Conservation (phyloP, 2,888 invertebrate species). For the Drosophila mettleri region DNA sequence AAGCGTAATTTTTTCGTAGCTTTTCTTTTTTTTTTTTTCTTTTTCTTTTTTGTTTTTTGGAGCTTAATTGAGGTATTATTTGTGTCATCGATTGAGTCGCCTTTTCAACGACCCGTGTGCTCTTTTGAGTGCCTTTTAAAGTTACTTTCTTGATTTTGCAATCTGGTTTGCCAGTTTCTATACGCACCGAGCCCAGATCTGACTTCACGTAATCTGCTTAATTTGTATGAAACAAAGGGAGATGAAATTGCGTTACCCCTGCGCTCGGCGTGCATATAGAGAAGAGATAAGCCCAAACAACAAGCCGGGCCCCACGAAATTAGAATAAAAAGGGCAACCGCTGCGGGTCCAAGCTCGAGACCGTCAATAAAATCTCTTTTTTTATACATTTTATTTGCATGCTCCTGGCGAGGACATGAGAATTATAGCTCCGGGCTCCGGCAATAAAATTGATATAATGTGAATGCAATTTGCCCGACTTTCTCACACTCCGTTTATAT, state of each 20-base stretch:
- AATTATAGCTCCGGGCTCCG: constrained; percentile 38
- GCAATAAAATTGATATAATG: constrained; percentile 73
- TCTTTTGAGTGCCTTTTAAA: constrained; percentile 13
- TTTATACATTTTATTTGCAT: constrained; percentile 62
- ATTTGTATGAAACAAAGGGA: constrained; percentile 60
- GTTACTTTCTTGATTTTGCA: constrained; percentile 18
- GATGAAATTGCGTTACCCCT: constrained; percentile 10
- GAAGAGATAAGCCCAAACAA: constrained; percentile 49
- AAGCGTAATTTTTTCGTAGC: constrained; percentile 11
- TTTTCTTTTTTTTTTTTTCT: neutral
- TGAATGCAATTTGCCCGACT: constrained; percentile 55
- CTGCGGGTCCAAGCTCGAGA: constrained; percentile 35
- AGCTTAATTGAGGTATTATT: constrained; percentile 77
- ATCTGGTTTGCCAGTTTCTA: constrained; percentile 20
- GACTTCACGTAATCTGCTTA: constrained; percentile 69
- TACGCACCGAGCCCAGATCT: constrained; percentile 34
- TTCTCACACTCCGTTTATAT: constrained; percentile 7
- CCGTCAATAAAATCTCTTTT: constrained; percentile 70
- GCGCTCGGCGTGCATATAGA: neutral
- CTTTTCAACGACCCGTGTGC: constrained; percentile 1
- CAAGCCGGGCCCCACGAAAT: constrained; percentile 33
- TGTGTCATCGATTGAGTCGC: constrained; percentile 69
- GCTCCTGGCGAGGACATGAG: constrained; percentile 60
- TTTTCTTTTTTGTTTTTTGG: neutral
- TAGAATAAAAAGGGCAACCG: constrained; percentile 54